Evolutionary conservation across 2,113 vertebrate species (phyloP).

Genomic region (Odobenus rosmarus): DNA sequence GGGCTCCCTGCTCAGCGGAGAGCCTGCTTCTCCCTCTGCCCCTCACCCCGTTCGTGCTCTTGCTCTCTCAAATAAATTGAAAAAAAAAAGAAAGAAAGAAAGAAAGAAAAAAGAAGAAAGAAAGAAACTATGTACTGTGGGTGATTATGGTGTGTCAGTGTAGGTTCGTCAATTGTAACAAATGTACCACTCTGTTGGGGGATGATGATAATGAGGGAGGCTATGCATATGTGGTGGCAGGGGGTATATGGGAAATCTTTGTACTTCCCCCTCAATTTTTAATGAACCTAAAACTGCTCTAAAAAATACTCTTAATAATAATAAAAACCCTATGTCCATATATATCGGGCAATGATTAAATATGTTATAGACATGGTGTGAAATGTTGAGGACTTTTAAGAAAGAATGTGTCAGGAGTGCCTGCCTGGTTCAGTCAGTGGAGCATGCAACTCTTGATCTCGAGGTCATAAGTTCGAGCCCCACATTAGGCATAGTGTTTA

Average conservation of each 20-base stretch:
- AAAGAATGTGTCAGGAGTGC: background rate
- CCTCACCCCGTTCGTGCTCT: no score
- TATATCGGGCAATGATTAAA: background rate
- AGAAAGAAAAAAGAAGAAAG: no score
- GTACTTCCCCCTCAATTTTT: background rate
- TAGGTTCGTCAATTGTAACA: background rate
- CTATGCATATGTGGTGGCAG: background rate
- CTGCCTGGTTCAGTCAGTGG: background rate
- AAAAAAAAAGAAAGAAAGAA: no score
- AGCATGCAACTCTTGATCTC: background rate
- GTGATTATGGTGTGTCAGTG: background rate
- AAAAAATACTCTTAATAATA: background rate
- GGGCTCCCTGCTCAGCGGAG: no score
- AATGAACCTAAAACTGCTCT: background rate
- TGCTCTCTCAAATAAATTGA: no score
- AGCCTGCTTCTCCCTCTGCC: no score
- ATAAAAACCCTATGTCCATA: background rate
- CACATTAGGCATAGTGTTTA: background rate
- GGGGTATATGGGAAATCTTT: background rate
- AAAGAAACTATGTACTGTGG: background rate
- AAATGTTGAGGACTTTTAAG: background rate
- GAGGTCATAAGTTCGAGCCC: background rate
- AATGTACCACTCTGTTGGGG: background rate
- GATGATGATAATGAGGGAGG: background rate
- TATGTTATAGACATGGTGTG: background rate